Percentiles rank a stretch among this genome's conserved stretches.
These are phyloP conservation scores for Meliscaeva auricollis DNA, from an alignment of 2,888 invertebrate genomes.

Conservation along the genomic window DNA sequence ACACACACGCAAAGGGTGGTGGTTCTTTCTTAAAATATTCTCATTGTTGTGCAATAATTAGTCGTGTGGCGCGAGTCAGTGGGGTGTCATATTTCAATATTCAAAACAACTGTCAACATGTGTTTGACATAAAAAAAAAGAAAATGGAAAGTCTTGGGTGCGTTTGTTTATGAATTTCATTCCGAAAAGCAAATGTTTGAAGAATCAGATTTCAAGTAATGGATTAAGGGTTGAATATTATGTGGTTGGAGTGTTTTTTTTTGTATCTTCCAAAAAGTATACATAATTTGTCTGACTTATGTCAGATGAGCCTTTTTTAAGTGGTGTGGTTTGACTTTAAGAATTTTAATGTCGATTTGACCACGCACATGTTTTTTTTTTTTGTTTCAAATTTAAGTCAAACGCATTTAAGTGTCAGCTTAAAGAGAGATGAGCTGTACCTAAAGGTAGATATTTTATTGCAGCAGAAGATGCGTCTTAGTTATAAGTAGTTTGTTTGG, in stretches of 20 bases:
- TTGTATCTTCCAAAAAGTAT: neutral
- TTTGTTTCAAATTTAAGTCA: no score
- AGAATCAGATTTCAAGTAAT: constrained; percentile 51
- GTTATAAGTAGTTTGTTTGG: no score
- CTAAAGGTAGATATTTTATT: no score
- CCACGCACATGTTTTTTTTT: neutral
- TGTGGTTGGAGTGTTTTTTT: constrained; percentile 16
- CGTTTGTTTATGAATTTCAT: constrained; percentile 33
- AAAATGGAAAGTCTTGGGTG: constrained; percentile 11
- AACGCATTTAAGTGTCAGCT: no score
- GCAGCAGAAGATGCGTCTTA: no score
- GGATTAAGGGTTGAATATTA: constrained; percentile 32
- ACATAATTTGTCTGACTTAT: constrained; percentile 10
- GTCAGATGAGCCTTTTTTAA: constrained; percentile 43
- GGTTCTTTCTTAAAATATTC: constrained; percentile 34
- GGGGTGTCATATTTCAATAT: constrained; percentile 62
- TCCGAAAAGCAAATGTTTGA: constrained; percentile 53
- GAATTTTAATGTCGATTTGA: neutral
- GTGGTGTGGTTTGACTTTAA: constrained; percentile 4
- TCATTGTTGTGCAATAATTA: constrained; percentile 64
- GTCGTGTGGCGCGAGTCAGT: constrained; percentile 67
- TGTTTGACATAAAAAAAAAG: constrained; percentile 43
- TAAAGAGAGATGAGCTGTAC: no score
- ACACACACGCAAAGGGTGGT: constrained; percentile 9
- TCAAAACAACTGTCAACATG: constrained; percentile 69